Evolutionary conservation across 2,888 invertebrate species (phyloP).

Genomic region (Orchesellides sinensis): DNA sequence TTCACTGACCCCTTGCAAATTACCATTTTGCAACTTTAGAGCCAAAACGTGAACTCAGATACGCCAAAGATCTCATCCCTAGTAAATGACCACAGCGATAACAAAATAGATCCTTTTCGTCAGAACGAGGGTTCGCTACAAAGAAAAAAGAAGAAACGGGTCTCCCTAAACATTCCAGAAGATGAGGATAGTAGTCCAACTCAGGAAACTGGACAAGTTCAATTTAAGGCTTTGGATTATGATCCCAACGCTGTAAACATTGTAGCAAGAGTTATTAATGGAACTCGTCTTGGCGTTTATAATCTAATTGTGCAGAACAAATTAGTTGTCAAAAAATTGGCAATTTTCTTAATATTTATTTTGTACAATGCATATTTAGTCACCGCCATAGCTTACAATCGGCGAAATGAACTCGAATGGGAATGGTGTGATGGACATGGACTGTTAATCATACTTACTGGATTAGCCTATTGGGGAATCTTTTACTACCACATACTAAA

Average conservation of each 20-base stretch:
- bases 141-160: constrained; percentile 1
- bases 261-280: constrained; percentile 36
- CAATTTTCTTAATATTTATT: constrained; percentile 28
- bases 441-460: constrained; percentile 82
- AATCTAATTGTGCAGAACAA: constrained; percentile 48
- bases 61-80: neutral
- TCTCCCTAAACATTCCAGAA: constrained; percentile 32
- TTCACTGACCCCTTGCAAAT: neutral
- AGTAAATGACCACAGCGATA: neutral
- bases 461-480: constrained; percentile 81
- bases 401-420: constrained; percentile 58
- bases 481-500: constrained; percentile 83
- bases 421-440: constrained; percentile 84
- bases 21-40: neutral
- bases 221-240: constrained; percentile 32
- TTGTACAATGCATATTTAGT: constrained; percentile 70
- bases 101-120: neutral
- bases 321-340: constrained; percentile 20
- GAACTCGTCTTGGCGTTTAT: constrained; percentile 26
- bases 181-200: neutral
- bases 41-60: no score
- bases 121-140: neutral
- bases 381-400: constrained; percentile 58
- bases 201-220: neutral
- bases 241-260: constrained; percentile 46